Evolutionary conservation across 2,113 vertebrate species (phyloP), one percentile per base, ranked within the genome.

Genomic region (Tamias sibiricus): DNA sequence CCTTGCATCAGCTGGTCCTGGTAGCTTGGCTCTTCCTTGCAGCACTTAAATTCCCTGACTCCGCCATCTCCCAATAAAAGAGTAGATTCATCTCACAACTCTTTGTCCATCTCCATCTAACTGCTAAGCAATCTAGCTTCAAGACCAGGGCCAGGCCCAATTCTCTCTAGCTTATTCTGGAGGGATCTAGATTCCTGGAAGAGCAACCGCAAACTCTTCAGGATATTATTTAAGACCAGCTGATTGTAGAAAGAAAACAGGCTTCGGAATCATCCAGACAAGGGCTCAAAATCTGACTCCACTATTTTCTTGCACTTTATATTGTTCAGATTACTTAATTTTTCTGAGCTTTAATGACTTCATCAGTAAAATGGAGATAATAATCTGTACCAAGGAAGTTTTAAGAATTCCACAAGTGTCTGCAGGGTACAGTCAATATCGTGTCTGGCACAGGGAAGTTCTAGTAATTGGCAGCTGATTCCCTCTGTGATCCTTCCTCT

Each of bases 391-490:
- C 11, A 30, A 62, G 19, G 20, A 76, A 54, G 32, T 26, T 83
- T 40, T 57, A 37, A 37, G 84, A 71, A 32, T 49, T 11, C 42
- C 16, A 2, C 0, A 14, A 44, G 47, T 11, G 6, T 47, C 35
- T 74, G 17, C 0, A 10, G 75, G 37, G 24, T 1, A 2, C 19
- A 6, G 3, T 1, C 22, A 9, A 26, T 28, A 6, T 54, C 4
- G 0, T 13, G n/a, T 68, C 37, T 52, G 57, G 12, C 40, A 47
- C n/a, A 14, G 0, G 2, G 2, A 5, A 6, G 24, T 0, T 0
- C 20, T 1, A 0, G 57, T 24, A 32, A 52, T 14, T 4, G 28
- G 37, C 52, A 14, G 35, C 3, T 52, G 64, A 40, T 37, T 52
- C 35, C 35, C 6, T 79, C 1, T 8, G 22, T 40, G 17, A 14